These are phyloP conservation scores for Aldrovandia affinis DNA, from an alignment of 2,797 vertebrate genomes.

Conservation along the genomic window DNA sequence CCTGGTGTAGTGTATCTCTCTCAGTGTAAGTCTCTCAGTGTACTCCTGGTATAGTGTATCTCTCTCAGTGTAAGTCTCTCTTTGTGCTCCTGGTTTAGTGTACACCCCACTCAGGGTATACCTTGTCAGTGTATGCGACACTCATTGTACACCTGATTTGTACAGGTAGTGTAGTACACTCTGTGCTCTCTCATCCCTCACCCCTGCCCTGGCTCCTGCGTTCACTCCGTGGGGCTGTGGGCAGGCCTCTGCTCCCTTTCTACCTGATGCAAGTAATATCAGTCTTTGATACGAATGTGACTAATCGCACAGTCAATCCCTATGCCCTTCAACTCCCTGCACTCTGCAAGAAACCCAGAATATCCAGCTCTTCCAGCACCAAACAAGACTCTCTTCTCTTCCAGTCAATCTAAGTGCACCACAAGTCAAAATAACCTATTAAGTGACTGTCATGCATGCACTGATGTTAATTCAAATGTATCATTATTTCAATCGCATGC, in stretches of 20 bases:
- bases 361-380: neutral
- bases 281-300: constrained; percentile 21
- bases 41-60: too few relatives aligned
- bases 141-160: neutral
- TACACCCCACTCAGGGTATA: too few relatives aligned
- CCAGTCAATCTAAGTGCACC: neutral
- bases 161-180: too few relatives aligned
- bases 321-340: neutral
- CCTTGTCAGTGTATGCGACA: too few relatives aligned
- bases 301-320: constrained; percentile 5
- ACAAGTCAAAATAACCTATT: neutral
- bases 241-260: too few relatives aligned
- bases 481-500: neutral
- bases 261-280: neutral
- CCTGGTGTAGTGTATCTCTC: too few relatives aligned
- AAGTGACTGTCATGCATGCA: neutral
- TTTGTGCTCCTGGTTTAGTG: too few relatives aligned
- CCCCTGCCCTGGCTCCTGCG: too few relatives aligned
- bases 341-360: neutral
- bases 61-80: too few relatives aligned
- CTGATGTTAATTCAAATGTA: neutral
- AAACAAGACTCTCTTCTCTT: neutral
- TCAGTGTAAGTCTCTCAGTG: too few relatives aligned
- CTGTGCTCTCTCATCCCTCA: too few relatives aligned
- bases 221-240: too few relatives aligned